Conservation (phyloP, 2,888 invertebrate genomes). For the Stenurella melanura region DNA sequence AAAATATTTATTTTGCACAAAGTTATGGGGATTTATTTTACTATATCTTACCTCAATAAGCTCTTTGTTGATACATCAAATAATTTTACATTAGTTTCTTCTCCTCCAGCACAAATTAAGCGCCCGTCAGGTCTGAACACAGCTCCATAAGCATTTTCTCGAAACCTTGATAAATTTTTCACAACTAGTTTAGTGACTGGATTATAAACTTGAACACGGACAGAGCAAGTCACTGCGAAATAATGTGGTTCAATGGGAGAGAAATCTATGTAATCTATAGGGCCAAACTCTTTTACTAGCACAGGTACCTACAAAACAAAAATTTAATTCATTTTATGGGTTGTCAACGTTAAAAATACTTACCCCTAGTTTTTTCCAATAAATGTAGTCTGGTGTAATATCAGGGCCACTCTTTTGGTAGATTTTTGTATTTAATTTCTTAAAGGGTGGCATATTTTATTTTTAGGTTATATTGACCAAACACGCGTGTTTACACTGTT, state of each 20-base stretch:
- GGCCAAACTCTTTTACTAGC: slow-evolving; percentile 92
- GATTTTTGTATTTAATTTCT: slow-evolving; percentile 82
- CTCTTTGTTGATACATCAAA: slow-evolving; percentile 92
- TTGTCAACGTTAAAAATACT: slow-evolving; percentile 62
- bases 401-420: slow-evolving; percentile 81
- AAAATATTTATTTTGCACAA: slow-evolving; percentile 31
- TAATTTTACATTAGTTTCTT: slow-evolving; percentile 89
- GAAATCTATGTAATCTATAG: slow-evolving; percentile 93
- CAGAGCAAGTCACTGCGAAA: slow-evolving; percentile 95
- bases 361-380: slow-evolving; percentile 94
- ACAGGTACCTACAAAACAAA: slow-evolving; percentile 81
- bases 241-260: slow-evolving; percentile 91
- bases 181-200: slow-evolving; percentile 88
- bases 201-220: slow-evolving; percentile 90
- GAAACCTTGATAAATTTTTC: slow-evolving; percentile 88
- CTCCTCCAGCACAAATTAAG: slow-evolving; percentile 91
- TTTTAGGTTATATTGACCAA: slow-evolving; percentile 38
- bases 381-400: slow-evolving; percentile 85
- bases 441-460: slow-evolving; percentile 76
- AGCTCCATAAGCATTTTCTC: slow-evolving; percentile 90
- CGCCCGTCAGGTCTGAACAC: slow-evolving; percentile 88
- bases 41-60: slow-evolving; percentile 75
- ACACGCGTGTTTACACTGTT: no score
- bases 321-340: not conserved
- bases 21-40: not conserved